phyloP scores from a whole-genome alignment of 2,888 invertebrate species.

The Lycophotia porphyrea region DNA sequence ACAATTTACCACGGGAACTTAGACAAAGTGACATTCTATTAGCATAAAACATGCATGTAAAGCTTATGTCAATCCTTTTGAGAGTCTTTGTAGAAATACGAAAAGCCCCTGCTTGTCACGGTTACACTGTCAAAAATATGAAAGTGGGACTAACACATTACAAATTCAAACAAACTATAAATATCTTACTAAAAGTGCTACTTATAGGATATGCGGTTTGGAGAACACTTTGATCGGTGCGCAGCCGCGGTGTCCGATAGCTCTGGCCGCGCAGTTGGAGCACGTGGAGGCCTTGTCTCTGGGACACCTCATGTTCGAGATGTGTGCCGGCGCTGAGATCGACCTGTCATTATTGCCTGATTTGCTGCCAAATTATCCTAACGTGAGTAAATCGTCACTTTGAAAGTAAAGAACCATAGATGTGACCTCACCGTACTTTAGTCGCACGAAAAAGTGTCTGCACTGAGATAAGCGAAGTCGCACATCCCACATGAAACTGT shows the following conservation, averaged over 20 bases:
- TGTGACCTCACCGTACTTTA: background rate
- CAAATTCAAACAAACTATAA: background rate
- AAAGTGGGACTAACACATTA: background rate
- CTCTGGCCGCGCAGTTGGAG: constrained; percentile 79
- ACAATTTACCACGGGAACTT: background rate
- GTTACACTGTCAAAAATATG: background rate
- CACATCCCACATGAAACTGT: background rate
- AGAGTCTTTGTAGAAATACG: background rate
- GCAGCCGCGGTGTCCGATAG: constrained; percentile 87
- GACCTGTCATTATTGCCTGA: constrained; percentile 93
- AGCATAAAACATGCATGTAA: background rate
- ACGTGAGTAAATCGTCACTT: constrained; percentile 86
- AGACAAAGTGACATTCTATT: background rate
- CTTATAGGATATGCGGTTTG: constrained; percentile 94
- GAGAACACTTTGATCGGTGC: constrained; percentile 96
- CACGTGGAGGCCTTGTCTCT: constrained; percentile 91
- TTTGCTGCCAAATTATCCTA: constrained; percentile 93
- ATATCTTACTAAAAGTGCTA: background rate
- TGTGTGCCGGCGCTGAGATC: constrained; percentile 96
- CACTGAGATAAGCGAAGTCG: background rate
- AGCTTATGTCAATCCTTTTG: background rate
- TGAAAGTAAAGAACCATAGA: background rate
- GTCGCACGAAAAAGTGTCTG: background rate
- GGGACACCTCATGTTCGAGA: constrained; percentile 97
- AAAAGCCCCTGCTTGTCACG: background rate